Evolutionary conservation across 1,140 invertebrate genomes (phyloP), one percentile per base, ranked within the genome.

Genomic region (Pseudomyrmex concolor): DNA sequence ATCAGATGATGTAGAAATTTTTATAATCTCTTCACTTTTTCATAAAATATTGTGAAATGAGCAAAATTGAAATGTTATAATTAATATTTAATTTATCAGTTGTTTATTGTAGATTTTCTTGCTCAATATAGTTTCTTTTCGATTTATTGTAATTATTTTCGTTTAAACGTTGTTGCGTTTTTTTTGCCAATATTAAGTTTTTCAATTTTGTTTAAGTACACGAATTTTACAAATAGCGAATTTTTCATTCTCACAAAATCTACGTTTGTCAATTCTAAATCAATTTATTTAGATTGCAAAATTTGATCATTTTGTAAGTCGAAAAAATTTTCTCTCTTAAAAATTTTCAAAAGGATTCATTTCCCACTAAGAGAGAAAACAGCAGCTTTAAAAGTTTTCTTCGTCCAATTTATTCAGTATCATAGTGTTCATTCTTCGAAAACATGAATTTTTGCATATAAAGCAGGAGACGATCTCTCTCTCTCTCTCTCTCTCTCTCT

Each of bases 291-390:
- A 12, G 17, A 66, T 48, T 66, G 10, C 12, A 48, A 66, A 43
- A 5, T 54, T 51, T 50, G 43, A 70, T 55, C 3, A 34, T 71
- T 17, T 9, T 62, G 8, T 43, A n/a, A 57, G n/a, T 67, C 19
- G 0, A 50, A 48, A 48, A 25, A 9, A 51, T 70, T 15, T 67
- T 77, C 13, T 78, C 19, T 78, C n/a, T 2, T 55, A 19, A 57
- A 10, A 78, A 12, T 67, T 80, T 19, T 60, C 12, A 15, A 25
- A 71, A 80, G 55, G 66, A 80, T 80, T 80, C 66, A 71, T 71
- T 59, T 80, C 76, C 76, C n/a, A 19, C 60, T 10, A 9, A 78
- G 57, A 70, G 34, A 34, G 34, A 34, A 34, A 34, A 34, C 34
- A 34, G 10, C 15, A 70, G 51, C 19, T 34, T 25, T 7, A 25